A percentile compares a stretch with the other conserved stretches of the same genome.
These are phyloP conservation scores for Sardina pilchardus DNA, from an alignment of 2,113 vertebrate genomes.

Conservation along the genomic window DNA sequence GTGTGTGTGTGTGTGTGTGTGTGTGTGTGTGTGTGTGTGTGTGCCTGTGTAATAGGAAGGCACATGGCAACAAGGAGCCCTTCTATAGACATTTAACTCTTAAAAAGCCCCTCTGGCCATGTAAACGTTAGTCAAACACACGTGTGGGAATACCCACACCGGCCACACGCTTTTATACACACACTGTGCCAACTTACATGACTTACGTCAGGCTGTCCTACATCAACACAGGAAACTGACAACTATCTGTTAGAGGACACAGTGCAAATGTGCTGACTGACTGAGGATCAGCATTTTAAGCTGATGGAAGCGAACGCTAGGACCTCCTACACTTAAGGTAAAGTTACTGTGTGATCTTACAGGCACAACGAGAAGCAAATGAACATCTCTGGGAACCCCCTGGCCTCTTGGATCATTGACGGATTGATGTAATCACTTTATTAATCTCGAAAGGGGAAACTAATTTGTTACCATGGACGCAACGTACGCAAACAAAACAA, in stretches of 20 bases:
- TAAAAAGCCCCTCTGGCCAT: not conserved
- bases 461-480: too few relatives aligned
- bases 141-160: not conserved
- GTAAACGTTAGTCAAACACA: not conserved
- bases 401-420: too few relatives aligned
- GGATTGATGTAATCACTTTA: too few relatives aligned
- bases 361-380: too few relatives aligned
- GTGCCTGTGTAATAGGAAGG: not conserved
- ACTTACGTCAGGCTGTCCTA: not conserved
- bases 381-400: too few relatives aligned
- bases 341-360: too few relatives aligned
- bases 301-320: not conserved
- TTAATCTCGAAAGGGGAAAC: too few relatives aligned
- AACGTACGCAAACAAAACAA: too few relatives aligned
- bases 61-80: not conserved
- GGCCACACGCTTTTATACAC: not conserved
- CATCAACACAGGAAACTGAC: not conserved
- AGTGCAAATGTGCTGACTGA: slow-evolving; percentile 4
- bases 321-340: too few relatives aligned
- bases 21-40: not conserved
- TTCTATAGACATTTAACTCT: not conserved
- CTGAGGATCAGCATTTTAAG: not conserved
- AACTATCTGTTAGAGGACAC: not conserved
- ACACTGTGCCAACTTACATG: not conserved
- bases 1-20: not conserved